Base-by-base conservation (phyloP, 2,113 vertebrate genomes). In the Rhineura floridana region DNA sequence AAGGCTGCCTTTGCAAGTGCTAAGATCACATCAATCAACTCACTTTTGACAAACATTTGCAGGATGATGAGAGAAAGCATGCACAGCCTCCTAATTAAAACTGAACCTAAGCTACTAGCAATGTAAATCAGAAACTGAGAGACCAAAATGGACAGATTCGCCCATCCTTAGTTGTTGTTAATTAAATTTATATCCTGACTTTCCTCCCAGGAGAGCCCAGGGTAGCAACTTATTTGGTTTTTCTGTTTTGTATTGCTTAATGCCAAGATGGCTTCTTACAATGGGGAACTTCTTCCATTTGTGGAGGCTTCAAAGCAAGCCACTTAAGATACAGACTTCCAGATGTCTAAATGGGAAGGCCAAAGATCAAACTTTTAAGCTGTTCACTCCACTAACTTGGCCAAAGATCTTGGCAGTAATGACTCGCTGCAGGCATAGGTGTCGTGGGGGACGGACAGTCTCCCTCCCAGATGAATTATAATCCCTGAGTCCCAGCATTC, bases 1-100 rank as follows among this genome's bases (percentile, higher is more conserved):
- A 81, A 91, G 87, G 67, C 78, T 91, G 50, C 90, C 39, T 90
- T 78, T 48, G 46, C 0, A 0, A 42, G 10, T 2, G 46, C 36
- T 59, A 13, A 92, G 42, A 17, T 88, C 23, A 48, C 33, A 46
- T 28, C 21, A 92, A 21, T 90, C 91, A 92, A 77, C 87, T 28
- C 65, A 86, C 23, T 85, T 75, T 82, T 63, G 91, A 85, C 48
- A 91, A 92, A 85, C 21, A n/a, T 36, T 70, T 80, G 50, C 48
- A 28, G 21, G 50, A 11, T 25, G 39, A 46, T 72, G 82, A 36
- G 39, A 81, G n/a, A n/a, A 2, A 21, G 73, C 4, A 15, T 36
- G 82, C 17, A n/a, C 19, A 39, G 55, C 44, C 23, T 52, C 28
- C 77, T 65, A 81, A 81, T 82, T 73, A 82, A 44, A 73, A 82